Conservation (phyloP, 2,797 vertebrate species). For the Oophaga sylvatica region DNA sequence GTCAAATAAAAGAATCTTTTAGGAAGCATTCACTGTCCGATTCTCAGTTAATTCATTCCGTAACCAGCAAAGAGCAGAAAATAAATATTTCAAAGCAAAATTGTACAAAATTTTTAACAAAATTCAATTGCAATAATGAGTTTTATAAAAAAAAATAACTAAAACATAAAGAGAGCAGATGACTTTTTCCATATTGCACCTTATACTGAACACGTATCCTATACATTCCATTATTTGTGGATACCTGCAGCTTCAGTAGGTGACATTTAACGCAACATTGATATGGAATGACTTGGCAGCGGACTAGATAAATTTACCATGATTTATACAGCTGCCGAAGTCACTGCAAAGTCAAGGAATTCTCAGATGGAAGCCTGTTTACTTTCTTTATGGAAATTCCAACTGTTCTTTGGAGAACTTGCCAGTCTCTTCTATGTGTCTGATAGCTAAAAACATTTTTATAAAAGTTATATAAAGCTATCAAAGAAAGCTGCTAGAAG, state of each 20-base stretch:
- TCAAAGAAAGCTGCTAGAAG: too few species aligned
- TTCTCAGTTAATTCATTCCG: too few species aligned
- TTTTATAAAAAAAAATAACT: too few species aligned
- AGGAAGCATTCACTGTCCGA: too few species aligned
- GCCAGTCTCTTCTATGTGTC: background rate
- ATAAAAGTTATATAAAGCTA: background rate
- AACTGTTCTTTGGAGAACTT: background rate
- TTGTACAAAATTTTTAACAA: too few species aligned
- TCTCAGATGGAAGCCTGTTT: background rate
- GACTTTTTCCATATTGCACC: background rate
- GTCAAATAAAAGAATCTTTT: too few species aligned
- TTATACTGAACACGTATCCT: background rate
- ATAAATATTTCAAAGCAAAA: too few species aligned
- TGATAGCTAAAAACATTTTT: background rate
- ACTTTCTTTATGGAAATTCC: background rate
- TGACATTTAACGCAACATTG: background rate
- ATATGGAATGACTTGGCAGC: slow-evolving; percentile 3
- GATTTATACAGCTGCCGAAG: background rate
- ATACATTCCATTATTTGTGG: background rate
- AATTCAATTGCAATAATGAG: too few species aligned
- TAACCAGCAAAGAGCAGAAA: too few species aligned
- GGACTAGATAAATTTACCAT: slow-evolving; percentile 5
- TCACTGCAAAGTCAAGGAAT: slow-evolving; percentile 19
- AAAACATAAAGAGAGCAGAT: too few species aligned
- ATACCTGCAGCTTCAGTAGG: background rate